phyloP scores from a whole-genome alignment of 2,888 invertebrate genomes.

The Deroplatys truncata region DNA sequence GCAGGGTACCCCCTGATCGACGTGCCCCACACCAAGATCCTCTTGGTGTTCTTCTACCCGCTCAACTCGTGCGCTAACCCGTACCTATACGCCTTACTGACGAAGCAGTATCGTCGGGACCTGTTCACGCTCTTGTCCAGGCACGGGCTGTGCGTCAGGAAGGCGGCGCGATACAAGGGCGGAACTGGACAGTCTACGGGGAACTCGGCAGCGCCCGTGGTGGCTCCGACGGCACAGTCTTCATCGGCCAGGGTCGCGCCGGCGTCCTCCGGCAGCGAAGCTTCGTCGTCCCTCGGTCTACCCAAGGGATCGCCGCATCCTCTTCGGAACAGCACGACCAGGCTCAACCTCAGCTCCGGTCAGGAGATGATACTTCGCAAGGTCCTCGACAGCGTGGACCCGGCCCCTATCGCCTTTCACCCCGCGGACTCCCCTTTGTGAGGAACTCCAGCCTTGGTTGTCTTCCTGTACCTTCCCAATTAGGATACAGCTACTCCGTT shows the following conservation, averaged over 20 bases:
- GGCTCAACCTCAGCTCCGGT: slow-evolving; percentile 25
- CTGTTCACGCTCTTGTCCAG: slow-evolving; percentile 52
- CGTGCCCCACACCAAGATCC: slow-evolving; percentile 51
- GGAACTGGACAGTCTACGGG: slow-evolving; percentile 28
- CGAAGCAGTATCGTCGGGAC: slow-evolving; percentile 60
- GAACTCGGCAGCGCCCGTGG: slow-evolving; percentile 6
- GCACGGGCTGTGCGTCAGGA: slow-evolving; percentile 45
- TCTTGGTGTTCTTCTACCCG: slow-evolving; percentile 64
- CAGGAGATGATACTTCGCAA: slow-evolving; percentile 29
- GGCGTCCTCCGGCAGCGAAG: neutral
- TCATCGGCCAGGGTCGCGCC: neutral
- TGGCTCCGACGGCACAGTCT: neutral
- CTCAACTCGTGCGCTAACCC: slow-evolving; percentile 67
- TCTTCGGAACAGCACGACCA: slow-evolving; percentile 29
- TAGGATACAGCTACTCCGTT: too few species aligned
- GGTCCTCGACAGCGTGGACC: slow-evolving; percentile 12
- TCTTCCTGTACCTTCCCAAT: too few species aligned
- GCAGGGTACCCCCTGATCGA: slow-evolving; percentile 58
- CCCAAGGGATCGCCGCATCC: slow-evolving; percentile 30
- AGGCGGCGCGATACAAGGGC: slow-evolving; percentile 45
- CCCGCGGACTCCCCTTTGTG: slow-evolving; percentile 19
- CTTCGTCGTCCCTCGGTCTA: neutral
- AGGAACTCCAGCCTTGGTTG: neutral
- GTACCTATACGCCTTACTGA: slow-evolving; percentile 62
- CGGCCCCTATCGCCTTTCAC: neutral